A percentile compares a stretch with the other conserved stretches of the same genome.
Conservation (phyloP, 1,140 invertebrate genomes). For the Teleopsis dalmanni region DNA sequence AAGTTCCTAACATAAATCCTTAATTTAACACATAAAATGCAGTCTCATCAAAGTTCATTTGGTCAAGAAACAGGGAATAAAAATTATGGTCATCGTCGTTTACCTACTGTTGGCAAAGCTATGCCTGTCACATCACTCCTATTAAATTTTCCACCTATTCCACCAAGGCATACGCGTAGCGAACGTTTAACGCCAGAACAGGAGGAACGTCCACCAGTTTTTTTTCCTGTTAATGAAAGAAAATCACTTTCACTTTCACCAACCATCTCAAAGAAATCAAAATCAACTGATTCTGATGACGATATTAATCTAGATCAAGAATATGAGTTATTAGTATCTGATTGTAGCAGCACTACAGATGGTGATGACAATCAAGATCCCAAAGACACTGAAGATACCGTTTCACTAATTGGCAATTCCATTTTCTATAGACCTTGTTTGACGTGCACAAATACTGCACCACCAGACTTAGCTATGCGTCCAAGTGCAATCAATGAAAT, state of each 20-base stretch:
- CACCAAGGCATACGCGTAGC: constrained; percentile 6
- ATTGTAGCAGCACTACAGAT: constrained; percentile 18
- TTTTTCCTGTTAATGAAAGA: constrained; percentile 19
- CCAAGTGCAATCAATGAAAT: constrained; percentile 30
- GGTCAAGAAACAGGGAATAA: constrained; percentile 13
- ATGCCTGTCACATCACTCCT: constrained; percentile 39
- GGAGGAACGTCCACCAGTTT: constrained; percentile 26
- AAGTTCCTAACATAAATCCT: neutral
- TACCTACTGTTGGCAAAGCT: constrained; percentile 35
- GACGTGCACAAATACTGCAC: constrained; percentile 21
- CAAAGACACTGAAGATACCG: constrained; percentile 2
- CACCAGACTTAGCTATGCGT: constrained; percentile 11
- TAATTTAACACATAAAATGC: constrained; percentile 4
- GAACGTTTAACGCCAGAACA: constrained; percentile 13
- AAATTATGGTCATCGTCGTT: constrained; percentile 30
- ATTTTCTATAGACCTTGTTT: constrained; percentile 19
- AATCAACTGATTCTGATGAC: constrained; percentile 3
- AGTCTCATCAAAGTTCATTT: constrained; percentile 11
- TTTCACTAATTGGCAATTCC: constrained; percentile 16
- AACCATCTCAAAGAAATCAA: neutral
- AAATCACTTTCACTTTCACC: neutral
- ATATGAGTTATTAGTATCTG: constrained; percentile 11
- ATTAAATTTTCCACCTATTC: constrained; percentile 21
- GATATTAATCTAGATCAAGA: constrained; percentile 7
- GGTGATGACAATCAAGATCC: neutral